phyloP scores from a whole-genome alignment of 2,888 invertebrate genomes.

The Molanna angustata region DNA sequence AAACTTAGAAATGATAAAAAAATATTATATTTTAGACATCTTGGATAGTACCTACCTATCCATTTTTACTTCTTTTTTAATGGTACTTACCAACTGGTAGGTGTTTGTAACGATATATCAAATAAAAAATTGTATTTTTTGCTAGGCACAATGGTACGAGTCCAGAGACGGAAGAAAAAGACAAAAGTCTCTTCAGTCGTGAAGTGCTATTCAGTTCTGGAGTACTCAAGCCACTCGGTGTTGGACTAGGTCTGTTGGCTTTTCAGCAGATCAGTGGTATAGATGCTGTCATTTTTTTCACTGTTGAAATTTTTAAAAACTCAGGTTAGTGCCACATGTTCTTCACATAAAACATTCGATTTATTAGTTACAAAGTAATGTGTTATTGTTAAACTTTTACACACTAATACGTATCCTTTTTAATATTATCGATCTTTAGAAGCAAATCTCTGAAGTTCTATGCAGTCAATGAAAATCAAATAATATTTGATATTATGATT shows the following conservation, averaged over 20 bases:
- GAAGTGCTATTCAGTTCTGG: constrained; percentile 50
- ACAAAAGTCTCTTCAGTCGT: constrained; percentile 44
- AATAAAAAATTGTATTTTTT: background rate
- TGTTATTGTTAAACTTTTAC: too few relatives aligned
- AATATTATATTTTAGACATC: too few relatives aligned
- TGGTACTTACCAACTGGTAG: background rate
- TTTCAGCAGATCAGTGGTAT: constrained; percentile 61
- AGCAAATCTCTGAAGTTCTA: too few relatives aligned
- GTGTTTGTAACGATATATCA: background rate
- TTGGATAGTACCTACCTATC: too few relatives aligned
- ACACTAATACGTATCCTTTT: too few relatives aligned
- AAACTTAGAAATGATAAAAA: too few relatives aligned
- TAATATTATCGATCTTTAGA: too few relatives aligned
- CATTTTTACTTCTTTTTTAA: too few relatives aligned
- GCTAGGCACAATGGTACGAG: background rate
- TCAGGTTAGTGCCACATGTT: constrained; percentile 41
- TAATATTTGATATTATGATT: too few relatives aligned
- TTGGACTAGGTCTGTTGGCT: constrained; percentile 51
- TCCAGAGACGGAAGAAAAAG: constrained; percentile 6
- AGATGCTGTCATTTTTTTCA: constrained; percentile 58
- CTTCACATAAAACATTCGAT: too few relatives aligned
- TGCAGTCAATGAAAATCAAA: too few relatives aligned
- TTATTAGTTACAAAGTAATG: too few relatives aligned
- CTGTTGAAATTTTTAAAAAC: constrained; percentile 56
- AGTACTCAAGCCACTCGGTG: constrained; percentile 50